phyloP scores from a whole-genome alignment of 2,888 invertebrate species.

The Pyrgus malvae region DNA sequence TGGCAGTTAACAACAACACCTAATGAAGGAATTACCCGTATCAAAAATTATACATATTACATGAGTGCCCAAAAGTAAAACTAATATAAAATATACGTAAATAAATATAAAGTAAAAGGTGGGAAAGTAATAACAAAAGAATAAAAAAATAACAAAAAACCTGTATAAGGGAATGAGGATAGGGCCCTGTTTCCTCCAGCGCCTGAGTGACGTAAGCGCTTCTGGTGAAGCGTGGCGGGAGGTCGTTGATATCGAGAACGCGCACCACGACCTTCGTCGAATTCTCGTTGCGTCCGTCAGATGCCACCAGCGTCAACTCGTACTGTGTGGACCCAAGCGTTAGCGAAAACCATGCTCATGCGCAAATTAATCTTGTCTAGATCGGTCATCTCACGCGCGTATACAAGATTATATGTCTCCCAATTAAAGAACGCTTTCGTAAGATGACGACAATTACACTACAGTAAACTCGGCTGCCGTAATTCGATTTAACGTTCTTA shows the following conservation, averaged over 20 bases:
- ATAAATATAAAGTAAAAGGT: neutral
- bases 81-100: no score
- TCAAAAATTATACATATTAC: no score
- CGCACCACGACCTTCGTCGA: constrained; percentile 91
- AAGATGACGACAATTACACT: no score
- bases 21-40: no score
- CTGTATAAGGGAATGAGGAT: constrained; percentile 87
- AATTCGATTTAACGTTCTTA: no score
- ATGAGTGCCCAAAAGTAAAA: no score
- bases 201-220: constrained; percentile 87
- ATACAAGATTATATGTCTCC: no score
- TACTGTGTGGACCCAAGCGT: constrained; percentile 84
- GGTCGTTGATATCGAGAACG: constrained; percentile 93
- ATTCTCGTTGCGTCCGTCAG: constrained; percentile 95
- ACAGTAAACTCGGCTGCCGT: no score
- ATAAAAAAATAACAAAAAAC: constrained; percentile 75
- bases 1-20: no score
- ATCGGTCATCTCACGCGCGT: constrained; percentile 33
- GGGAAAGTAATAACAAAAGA: constrained; percentile 21
- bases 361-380: constrained; percentile 41
- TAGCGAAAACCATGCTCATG: constrained; percentile 75
- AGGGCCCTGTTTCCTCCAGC: constrained; percentile 89
- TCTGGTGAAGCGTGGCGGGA: constrained; percentile 90
- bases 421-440: no score
- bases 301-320: constrained; percentile 93